phyloP scores from a whole-genome alignment of 2,888 invertebrate genomes.

The Platerodrilus igneus region DNA sequence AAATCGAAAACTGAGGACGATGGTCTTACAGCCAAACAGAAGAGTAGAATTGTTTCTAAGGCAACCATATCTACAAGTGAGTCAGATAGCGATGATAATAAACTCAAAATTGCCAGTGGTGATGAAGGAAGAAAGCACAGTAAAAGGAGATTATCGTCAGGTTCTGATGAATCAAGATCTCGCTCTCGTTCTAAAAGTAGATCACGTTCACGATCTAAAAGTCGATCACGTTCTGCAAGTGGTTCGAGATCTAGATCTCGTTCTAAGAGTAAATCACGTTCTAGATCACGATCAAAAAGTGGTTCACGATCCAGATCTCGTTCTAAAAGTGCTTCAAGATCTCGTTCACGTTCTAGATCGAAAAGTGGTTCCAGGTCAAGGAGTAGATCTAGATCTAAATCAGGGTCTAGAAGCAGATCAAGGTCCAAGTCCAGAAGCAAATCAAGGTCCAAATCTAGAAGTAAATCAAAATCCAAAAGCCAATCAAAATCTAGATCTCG shows the following conservation, averaged over 20 bases:
- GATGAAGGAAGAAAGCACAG: constrained; percentile 51
- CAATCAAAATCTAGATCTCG: constrained; percentile 44
- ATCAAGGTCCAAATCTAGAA: constrained; percentile 44
- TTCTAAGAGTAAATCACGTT: constrained; percentile 44
- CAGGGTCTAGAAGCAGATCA: constrained; percentile 40
- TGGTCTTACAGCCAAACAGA: constrained; percentile 77
- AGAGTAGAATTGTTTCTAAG: constrained; percentile 86
- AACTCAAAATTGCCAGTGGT: constrained; percentile 55
- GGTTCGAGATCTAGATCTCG: constrained; percentile 42
- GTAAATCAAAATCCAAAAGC: constrained; percentile 46
- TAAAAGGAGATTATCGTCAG: constrained; percentile 58
- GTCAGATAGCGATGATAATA: constrained; percentile 61
- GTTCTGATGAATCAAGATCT: constrained; percentile 52
- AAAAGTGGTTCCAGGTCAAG: constrained; percentile 45
- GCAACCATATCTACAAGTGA: constrained; percentile 92
- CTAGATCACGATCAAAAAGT: constrained; percentile 35
- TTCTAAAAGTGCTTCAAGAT: constrained; percentile 35
- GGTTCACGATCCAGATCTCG: constrained; percentile 33
- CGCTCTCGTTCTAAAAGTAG: constrained; percentile 47
- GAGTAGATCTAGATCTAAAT: constrained; percentile 46
- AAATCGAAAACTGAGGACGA: constrained; percentile 51
- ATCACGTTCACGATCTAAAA: constrained; percentile 40
- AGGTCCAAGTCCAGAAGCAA: constrained; percentile 32
- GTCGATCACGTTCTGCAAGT: too few relatives aligned
- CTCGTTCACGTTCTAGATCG: constrained; percentile 42